These are phyloP conservation scores for Danionella dracula DNA, from an alignment of 2,797 vertebrate species.

Conservation along the genomic window DNA sequence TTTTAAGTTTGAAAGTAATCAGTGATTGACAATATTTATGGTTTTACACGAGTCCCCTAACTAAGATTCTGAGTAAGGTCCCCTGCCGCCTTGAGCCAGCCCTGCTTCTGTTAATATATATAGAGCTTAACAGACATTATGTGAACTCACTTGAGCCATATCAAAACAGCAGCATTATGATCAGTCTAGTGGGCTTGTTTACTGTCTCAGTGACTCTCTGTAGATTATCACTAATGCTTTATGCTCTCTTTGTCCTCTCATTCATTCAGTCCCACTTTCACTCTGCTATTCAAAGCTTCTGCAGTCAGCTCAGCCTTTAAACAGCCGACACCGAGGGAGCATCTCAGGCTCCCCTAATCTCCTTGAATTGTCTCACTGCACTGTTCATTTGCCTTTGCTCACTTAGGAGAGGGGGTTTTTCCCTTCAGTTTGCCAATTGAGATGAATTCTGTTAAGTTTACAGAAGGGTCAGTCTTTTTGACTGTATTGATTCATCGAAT, in stretches of 20 bases:
- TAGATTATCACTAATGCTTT: conserved; percentile 10
- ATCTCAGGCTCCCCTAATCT: conserved; percentile 29
- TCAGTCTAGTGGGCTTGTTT: neutral
- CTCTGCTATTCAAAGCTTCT: neutral
- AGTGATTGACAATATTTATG: too few species aligned
- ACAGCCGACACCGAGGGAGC: conserved; percentile 28
- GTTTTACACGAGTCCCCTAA: too few species aligned
- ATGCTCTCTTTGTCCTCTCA: neutral
- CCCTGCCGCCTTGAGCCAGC: too few species aligned
- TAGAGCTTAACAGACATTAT: too few species aligned
- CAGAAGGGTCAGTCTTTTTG: neutral
- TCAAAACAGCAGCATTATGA: conserved; percentile 4
- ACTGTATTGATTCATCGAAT: neutral
- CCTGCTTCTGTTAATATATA: too few species aligned
- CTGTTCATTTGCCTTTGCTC: neutral
- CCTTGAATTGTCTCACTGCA: neutral
- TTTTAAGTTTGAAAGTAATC: too few species aligned
- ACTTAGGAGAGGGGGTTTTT: too few species aligned
- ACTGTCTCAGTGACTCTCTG: neutral
- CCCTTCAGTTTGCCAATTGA: neutral
- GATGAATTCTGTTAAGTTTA: conserved; percentile 10
- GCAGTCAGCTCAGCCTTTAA: conserved; percentile 14
- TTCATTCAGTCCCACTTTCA: neutral
- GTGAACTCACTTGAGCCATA: neutral
- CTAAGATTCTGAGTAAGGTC: too few species aligned